These are phyloP conservation scores for rat (Rattus norvegicus) DNA, from an alignment of 2,113 vertebrate genomes.

Conservation along the genomic window GRCr8 NC_086020.1:166913501-166914000, in stretches of 20 bases:
- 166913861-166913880: conserved; percentile 67
- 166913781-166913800: conserved; percentile 24
- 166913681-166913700: neutral
- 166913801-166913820: conserved; percentile 24
- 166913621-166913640: neutral
- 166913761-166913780: conserved; percentile 19
- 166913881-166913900: conserved; percentile 69
- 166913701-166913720: conserved; percentile 6
- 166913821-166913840: conserved; percentile 47
- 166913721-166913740: neutral
- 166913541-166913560: neutral
- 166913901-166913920: conserved; percentile 55
- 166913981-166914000: neutral
- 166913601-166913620: neutral
- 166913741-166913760: conserved; percentile 6
- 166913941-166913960: conserved; percentile 48
- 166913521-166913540: neutral
- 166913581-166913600: neutral
- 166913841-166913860: conserved; percentile 62
- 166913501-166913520: neutral
- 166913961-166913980: conserved; percentile 2
- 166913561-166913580: neutral
- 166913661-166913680: neutral
- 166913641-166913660: neutral
- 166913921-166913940: conserved; percentile 54